A percentile compares a stretch with the other conserved stretches of the same genome.
Conservation (phyloP, 1,140 invertebrate genomes). For the Hydropsyche tenuis region DNA sequence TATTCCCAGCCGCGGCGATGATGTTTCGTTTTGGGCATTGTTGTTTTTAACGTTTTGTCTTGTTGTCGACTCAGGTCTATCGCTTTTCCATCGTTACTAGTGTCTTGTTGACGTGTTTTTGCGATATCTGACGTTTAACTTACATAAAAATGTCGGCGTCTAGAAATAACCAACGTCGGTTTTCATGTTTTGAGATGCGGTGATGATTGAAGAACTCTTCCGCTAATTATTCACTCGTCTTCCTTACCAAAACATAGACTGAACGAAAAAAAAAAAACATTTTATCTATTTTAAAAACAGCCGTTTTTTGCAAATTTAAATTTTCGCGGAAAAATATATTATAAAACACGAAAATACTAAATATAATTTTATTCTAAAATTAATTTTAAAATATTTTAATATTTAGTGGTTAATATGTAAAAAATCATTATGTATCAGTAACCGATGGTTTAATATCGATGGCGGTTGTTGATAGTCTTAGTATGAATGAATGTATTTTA, state of each 20-base stretch:
- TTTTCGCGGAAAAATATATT: too few species aligned
- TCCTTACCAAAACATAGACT: background rate
- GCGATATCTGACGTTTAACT: slow-evolving; percentile 32
- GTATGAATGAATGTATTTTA: slow-evolving; percentile 26
- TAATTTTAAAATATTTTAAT: too few species aligned
- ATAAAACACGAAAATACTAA: too few species aligned
- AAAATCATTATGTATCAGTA: background rate
- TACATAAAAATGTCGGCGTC: slow-evolving; percentile 25
- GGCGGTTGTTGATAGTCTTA: slow-evolving; percentile 6
- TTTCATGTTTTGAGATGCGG: slow-evolving; percentile 26
- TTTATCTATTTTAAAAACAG: too few species aligned
- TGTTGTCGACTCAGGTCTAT: too few species aligned
- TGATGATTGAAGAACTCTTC: slow-evolving; percentile 30
- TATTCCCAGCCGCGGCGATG: too few species aligned
- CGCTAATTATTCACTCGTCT: slow-evolving; percentile 23
- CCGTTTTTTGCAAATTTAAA: too few species aligned
- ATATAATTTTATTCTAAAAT: too few species aligned
- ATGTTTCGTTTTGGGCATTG: too few species aligned
- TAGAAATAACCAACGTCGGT: slow-evolving; percentile 22
- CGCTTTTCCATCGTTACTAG: background rate
- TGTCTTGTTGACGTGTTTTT: slow-evolving; percentile 17
- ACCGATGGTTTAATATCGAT: background rate
- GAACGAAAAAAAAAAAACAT: too few species aligned
- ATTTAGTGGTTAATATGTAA: too few species aligned
- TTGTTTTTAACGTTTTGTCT: too few species aligned